Conservation (phyloP, 2,113 vertebrate genomes). For the Scolopax mira region DNA sequence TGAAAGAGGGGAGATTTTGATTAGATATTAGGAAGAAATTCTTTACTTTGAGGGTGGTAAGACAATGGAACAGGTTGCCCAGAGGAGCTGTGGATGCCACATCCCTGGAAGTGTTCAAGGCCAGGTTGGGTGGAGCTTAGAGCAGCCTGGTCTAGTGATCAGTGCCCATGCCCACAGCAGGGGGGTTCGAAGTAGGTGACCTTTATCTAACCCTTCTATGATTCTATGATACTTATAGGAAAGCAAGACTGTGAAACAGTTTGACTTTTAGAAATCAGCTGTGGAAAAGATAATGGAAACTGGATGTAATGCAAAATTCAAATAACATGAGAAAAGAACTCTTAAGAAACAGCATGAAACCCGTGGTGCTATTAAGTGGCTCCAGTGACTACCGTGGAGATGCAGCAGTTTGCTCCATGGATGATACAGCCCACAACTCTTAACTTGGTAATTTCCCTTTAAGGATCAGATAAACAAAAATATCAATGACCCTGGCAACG, state of each 20-base stretch:
- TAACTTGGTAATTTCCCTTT: conserved; percentile 14
- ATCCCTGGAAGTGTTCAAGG: background rate
- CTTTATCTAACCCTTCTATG: background rate
- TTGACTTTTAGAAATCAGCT: background rate
- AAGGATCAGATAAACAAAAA: conserved; percentile 46
- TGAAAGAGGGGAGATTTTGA: background rate
- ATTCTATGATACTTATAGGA: background rate
- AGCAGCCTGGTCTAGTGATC: background rate
- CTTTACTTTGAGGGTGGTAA: background rate
- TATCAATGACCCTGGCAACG: conserved; percentile 60
- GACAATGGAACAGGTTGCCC: background rate
- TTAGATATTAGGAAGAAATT: background rate
- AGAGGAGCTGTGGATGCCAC: background rate
- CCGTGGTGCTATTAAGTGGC: background rate
- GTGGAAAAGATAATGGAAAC: background rate
- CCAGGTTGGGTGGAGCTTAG: background rate
- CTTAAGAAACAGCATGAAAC: background rate
- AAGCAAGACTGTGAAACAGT: background rate
- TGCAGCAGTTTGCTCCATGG: background rate
- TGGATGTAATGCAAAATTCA: background rate
- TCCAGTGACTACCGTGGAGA: background rate
- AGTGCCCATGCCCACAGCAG: background rate
- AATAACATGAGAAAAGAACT: background rate
- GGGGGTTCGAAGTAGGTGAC: background rate
- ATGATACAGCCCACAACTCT: background rate